Conservation (phyloP, 2,888 invertebrate genomes). For the Odontothrips loti region DNA sequence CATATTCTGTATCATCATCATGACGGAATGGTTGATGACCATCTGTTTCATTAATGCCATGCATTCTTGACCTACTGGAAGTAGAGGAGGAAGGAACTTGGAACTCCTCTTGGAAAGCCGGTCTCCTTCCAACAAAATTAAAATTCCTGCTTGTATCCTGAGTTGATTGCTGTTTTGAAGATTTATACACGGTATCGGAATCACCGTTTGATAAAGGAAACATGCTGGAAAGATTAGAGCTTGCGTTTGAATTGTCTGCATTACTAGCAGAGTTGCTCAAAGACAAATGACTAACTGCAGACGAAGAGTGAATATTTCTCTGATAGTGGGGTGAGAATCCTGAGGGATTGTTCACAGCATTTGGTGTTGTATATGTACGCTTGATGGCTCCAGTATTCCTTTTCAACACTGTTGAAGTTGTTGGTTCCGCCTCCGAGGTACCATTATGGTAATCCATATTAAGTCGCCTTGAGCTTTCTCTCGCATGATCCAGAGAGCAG, state of each 20-base stretch:
- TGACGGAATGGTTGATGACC: background rate
- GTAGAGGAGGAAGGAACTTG: background rate
- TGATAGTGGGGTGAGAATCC: background rate
- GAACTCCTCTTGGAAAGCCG: background rate
- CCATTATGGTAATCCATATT: constrained; percentile 19
- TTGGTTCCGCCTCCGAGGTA: background rate
- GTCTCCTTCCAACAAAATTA: background rate
- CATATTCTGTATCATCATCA: constrained; percentile 1
- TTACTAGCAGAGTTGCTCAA: background rate
- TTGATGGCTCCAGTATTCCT: constrained; percentile 3
- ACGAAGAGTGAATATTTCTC: constrained; percentile 2
- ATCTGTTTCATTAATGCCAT: background rate
- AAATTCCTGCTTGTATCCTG: background rate
- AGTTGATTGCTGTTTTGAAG: background rate
- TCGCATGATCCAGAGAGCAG: background rate
- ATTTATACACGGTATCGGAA: background rate
- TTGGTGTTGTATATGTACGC: background rate
- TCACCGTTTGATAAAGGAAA: background rate
- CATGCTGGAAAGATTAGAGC: background rate
- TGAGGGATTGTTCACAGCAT: background rate
- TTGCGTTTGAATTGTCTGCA: background rate
- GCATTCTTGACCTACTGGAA: background rate
- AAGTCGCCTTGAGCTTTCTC: background rate
- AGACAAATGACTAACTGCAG: background rate
- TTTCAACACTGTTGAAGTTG: background rate